Evolutionary conservation across 2,113 vertebrate species (phyloP).

Genomic region (Actenoides hombroni): DNA sequence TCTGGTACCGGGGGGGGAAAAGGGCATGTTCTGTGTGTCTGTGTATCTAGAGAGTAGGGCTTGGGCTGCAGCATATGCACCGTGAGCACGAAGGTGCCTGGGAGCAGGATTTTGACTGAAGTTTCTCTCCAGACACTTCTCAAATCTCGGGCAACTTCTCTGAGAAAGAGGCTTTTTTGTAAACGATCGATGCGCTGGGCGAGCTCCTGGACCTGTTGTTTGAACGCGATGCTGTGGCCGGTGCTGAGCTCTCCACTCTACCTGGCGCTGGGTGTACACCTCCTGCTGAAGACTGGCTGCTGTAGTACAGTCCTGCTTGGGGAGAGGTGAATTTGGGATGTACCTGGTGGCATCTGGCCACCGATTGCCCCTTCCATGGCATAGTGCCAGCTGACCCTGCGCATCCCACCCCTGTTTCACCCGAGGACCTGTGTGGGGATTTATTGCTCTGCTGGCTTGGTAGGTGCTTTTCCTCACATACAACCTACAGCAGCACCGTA

Average conservation of each 20-base stretch:
- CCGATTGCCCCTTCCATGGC: fast-evolving
- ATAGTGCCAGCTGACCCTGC: background rate
- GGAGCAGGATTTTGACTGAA: background rate
- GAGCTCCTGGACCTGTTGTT: background rate
- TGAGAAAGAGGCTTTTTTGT: background rate
- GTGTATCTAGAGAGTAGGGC: background rate
- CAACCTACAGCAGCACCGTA: background rate
- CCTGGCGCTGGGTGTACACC: background rate
- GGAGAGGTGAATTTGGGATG: background rate
- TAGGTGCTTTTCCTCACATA: background rate
- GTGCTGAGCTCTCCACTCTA: background rate
- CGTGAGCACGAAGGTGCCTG: background rate
- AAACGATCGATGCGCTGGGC: background rate
- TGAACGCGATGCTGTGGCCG: background rate
- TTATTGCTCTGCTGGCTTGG: background rate
- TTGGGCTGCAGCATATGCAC: background rate
- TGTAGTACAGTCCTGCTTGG: background rate
- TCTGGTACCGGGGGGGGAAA: background rate
- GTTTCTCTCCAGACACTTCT: background rate
- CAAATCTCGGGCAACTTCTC: background rate
- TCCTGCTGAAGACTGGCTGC: background rate
- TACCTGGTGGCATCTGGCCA: background rate
- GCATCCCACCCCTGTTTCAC: background rate
- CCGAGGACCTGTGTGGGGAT: background rate
- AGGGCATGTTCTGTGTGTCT: background rate